Evolutionary conservation across 2,113 vertebrate species (phyloP), one percentile per base, ranked within the genome.

Genomic region (Chionomys nivalis): DNA sequence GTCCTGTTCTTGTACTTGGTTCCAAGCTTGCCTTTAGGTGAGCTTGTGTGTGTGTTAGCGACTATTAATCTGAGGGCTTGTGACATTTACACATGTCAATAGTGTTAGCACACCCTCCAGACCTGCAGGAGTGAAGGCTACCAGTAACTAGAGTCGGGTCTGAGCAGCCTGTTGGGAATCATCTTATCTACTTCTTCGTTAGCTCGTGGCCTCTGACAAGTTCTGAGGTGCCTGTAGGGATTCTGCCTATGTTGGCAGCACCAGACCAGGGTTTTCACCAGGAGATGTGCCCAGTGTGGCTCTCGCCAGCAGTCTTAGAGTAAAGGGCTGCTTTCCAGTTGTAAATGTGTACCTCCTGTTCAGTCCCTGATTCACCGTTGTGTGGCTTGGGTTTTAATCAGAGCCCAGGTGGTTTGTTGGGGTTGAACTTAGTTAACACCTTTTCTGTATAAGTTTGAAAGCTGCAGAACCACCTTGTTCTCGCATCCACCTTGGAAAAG

Each of bases 61-160:
- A 39, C 31, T 36, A 21, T 44, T 78, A 91, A 6, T 31, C 66
- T 63, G 13, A 14, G 28, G 68, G 61, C 55, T 26, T 39, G 12
- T 52, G 14, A 0, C 63, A 21, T 2, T 44, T 21, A 39, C 8
- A 42, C 42, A 47, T 33, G 28, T 31, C 17, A 5, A 36, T 12
- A 24, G 5, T 2, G 36, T 31, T 16, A 47, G 49, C n/a, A 36
- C 9, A 8, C n/a, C 31, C 16, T 55, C 49, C 0, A 1, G 72
- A 7, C 16, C 2, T 65, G 8, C 10, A 42, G 23, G 39, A 23
- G 44, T 39, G 16, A 93, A 55, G 33, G 68, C 5, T 47, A 17
- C 31, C 5, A 33, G 39, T 9, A 39, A 31, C 2, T 26, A 17
- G n/a, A 83, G 21, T 36, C 47, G 73, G 68, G 10, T 47, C n/a